Evolutionary conservation across 2,797 vertebrate species (phyloP), one percentile per base, ranked within the genome.

Genomic region (Epinephelus awoara): DNA sequence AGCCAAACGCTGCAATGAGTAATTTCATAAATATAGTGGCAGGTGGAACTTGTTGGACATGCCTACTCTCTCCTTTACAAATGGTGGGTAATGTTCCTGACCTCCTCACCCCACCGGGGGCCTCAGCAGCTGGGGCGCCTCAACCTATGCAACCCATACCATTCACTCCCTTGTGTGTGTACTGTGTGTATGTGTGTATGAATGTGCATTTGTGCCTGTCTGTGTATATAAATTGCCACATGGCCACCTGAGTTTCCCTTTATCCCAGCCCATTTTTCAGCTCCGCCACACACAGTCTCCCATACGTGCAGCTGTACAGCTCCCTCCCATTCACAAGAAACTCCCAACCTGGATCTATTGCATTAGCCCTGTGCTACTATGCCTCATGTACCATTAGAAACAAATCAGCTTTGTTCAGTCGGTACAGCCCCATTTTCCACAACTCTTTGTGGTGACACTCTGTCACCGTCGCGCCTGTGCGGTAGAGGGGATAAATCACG

Each of bases 11-110:
- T 71, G 67, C 65, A 89, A 44, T 86, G 88, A 93, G 85, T 92
- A 84, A 92, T 86, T 90, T 93, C 77, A 87, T 92, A 90, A 93
- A 91, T 94, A 91, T 86, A 87, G 87, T 75, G 86, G 90, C 93
- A 93, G 93, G 93, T 95, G 94, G 89, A 91, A 91, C 89, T 89
- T 91, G 89, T 93, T 94, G 88, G 92, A 91, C 88, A 91, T 93
- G 93, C 89, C 89, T 89, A 81, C 89, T 92, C 88, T 91, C 83
- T 93, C 74, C 69, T 89, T 86, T 90, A 91, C 91, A 91, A 93
- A 93, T 91, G 91, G 86, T 72, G 91, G 92, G 81, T 93, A 93
- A 94, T 94, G 92, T 93, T 93, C 91, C 90, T 91, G 90, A 93
- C 93, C 91, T 90, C 78, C 80, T 93, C 92, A 92, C 91, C 91